Evolutionary conservation across 2,797 vertebrate genomes (phyloP).

Genomic region (Smutsia gigantea): DNA sequence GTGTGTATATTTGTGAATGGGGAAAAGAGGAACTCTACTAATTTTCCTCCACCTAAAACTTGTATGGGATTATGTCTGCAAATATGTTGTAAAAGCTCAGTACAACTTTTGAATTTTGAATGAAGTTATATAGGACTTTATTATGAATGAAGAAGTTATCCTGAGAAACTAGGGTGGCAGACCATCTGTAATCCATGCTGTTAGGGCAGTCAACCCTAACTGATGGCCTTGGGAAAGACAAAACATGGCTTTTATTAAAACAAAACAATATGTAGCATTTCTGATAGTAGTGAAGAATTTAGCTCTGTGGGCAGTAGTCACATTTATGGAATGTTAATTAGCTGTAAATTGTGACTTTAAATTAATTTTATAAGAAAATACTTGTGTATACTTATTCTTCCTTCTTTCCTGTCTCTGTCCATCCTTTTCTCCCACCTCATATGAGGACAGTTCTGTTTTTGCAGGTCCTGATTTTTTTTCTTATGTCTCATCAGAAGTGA

Average conservation of each 20-base stretch:
- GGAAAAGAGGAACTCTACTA: background rate
- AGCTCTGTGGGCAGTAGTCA: background rate
- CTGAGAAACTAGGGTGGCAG: constrained; percentile 33
- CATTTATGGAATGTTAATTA: constrained; percentile 34
- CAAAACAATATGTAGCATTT: background rate
- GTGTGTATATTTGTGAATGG: background rate
- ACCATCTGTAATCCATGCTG: background rate
- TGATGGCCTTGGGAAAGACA: constrained; percentile 25
- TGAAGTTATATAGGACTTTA: background rate
- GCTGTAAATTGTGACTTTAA: constrained; percentile 2
- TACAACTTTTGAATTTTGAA: constrained; percentile 3
- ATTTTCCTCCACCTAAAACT: background rate
- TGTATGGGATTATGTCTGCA: background rate
- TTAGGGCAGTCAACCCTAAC: background rate
- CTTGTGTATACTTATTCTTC: background rate
- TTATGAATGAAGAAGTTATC: constrained; percentile 8
- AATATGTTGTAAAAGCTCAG: constrained; percentile 16
- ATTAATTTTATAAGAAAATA: background rate
- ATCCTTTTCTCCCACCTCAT: background rate
- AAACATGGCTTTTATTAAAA: background rate
- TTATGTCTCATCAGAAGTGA: constrained; percentile 1
- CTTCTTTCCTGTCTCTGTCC: background rate
- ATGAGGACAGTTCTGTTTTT: background rate
- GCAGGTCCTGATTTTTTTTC: background rate
- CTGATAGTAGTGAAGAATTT: background rate